Evolutionary conservation across 92 coral and sea anemone genomes (phyloP), one percentile per base, ranked within the genome.

Genomic region (Umimayanthus kanabou): DNA sequence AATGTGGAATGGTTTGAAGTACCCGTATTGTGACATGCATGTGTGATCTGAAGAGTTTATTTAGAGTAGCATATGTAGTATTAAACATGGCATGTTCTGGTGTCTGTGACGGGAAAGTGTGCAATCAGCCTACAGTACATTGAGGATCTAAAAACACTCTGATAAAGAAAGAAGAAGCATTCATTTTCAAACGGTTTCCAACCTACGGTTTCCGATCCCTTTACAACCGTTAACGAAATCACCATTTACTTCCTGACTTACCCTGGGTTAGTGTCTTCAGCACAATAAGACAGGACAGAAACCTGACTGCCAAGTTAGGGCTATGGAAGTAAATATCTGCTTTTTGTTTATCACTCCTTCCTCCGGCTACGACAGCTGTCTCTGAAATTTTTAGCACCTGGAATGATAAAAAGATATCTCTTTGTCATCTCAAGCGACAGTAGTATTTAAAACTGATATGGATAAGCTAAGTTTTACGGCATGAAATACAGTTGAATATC

Each of bases 251-350:
- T 73, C 64, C 42, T 45, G 43, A 81, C 23, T 3, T 69, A 95
- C 99, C 99, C 95, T 94, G 96, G 4, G 99, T 89, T 10, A 95
- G 92, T 25, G 99, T 97, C 85, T 97, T 97, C 72, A 97, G 93
- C 67, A 97, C 93, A 78, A 95, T 92, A 26, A 97, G 94, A 16
- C 96, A 92, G 5, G 99, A 95, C 30, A 97, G 91, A 70, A 97
- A 89, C 73, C 98, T 89, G 76, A 95, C 96, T 29, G 92, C 90
- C 71, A 95, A 88, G 85, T 93, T 97, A 39, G 95, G 92, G 79
- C 99, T 97, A 91, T 91, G 93, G 89, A 97, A 92, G 76, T 95
- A 97, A 16, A 97, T 92, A 39, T 93, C 89, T 58, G 90, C 86
- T 87, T 89, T 93, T 73, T 74, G 91, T 87, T 85, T 97, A 23